Conservation (phyloP, 2,797 vertebrate species). For the Ptychadena robeensis region DNA sequence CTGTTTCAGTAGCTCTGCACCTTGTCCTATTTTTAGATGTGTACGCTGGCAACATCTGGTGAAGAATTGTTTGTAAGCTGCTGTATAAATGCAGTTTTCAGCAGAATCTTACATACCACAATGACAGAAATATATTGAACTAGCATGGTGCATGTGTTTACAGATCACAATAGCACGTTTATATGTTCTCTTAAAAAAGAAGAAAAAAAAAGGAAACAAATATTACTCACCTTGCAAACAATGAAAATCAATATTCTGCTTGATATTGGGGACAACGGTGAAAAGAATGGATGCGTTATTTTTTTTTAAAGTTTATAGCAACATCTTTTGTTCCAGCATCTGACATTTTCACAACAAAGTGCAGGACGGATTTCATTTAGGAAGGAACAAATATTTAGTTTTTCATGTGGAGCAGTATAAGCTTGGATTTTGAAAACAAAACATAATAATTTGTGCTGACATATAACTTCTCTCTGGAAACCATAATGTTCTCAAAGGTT, state of each 20-base stretch:
- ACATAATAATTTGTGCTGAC: conserved; percentile 38
- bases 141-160: conserved; percentile 10
- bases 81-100: conserved; percentile 1
- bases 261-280: conserved; percentile 13
- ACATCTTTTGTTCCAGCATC: conserved; percentile 21
- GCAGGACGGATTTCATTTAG: conserved; percentile 7
- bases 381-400: conserved; percentile 37
- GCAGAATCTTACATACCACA: background rate
- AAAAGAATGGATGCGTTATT: background rate
- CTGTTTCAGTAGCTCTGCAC: background rate
- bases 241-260: conserved; percentile 16
- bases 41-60: background rate
- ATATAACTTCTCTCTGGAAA: conserved; percentile 17
- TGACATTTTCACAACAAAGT: background rate
- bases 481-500: background rate
- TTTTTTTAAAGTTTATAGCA: background rate
- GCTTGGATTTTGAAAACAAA: background rate
- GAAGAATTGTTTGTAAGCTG: background rate
- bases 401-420: conserved; percentile 26
- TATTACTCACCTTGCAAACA: conserved; percentile 6
- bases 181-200: background rate
- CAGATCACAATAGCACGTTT: conserved; percentile 7
- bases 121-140: conserved; percentile 19
- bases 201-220: background rate
- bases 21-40: background rate